These are phyloP conservation scores for Falco rusticolus DNA, from an alignment of 2,797 vertebrate genomes.

Conservation along the genomic window DNA sequence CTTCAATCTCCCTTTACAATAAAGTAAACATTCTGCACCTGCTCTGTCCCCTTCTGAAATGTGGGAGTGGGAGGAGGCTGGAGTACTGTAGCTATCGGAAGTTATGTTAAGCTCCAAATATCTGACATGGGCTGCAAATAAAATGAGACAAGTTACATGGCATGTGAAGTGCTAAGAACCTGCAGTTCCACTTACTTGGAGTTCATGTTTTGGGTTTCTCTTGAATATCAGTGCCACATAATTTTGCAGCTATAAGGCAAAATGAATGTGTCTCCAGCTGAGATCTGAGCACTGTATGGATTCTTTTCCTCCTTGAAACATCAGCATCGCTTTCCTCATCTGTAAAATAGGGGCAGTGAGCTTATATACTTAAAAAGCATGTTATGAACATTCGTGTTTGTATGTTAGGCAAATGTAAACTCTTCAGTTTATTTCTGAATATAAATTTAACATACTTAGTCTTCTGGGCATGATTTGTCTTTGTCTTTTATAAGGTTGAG, in stretches of 20 bases:
- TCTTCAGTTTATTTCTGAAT: background rate
- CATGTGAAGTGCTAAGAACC: background rate
- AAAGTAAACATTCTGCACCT: background rate
- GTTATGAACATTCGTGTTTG: background rate
- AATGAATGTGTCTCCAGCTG: background rate
- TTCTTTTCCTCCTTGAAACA: background rate
- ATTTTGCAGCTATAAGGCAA: background rate
- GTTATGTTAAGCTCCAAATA: background rate
- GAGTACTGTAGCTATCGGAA: background rate
- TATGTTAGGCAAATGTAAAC: background rate
- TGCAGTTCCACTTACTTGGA: background rate
- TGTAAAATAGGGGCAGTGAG: background rate
- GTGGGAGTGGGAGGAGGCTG: background rate
- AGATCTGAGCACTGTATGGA: background rate
- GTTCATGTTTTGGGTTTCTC: background rate
- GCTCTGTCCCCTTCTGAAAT: background rate
- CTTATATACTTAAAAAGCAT: background rate
- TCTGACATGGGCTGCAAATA: background rate
- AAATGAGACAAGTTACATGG: background rate
- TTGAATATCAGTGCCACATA: background rate
- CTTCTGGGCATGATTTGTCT: background rate
- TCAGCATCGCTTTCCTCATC: background rate
- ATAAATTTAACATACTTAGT: background rate
- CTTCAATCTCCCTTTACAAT: background rate
- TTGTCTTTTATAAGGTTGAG: background rate